Conservation (phyloP, 1,140 invertebrate species). For the Bilobella aurantiaca region DNA sequence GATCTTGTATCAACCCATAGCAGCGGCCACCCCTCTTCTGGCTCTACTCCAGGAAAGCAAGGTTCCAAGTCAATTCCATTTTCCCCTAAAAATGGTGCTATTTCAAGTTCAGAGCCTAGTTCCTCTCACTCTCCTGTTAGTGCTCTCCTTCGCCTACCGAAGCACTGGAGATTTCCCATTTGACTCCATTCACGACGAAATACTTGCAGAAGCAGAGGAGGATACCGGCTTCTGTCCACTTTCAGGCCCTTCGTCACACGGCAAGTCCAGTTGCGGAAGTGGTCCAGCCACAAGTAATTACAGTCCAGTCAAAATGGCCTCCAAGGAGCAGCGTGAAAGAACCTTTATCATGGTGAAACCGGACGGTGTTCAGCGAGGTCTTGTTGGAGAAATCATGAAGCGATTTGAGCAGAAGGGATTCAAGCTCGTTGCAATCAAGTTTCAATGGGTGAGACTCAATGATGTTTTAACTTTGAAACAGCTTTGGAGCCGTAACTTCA, state of each 20-base stretch:
- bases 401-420: slow-evolving; percentile 94
- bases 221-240: neutral
- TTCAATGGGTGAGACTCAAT: slow-evolving; percentile 51
- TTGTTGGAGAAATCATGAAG: slow-evolving; percentile 89
- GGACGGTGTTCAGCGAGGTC: slow-evolving; percentile 91
- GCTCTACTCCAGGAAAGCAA: too few relatives aligned
- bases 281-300: neutral
- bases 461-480: too few relatives aligned
- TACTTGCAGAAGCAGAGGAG: neutral
- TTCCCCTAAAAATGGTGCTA: too few relatives aligned
- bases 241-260: neutral
- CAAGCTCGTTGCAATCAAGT: slow-evolving; percentile 91
- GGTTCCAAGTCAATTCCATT: neutral
- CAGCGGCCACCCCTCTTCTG: too few relatives aligned
- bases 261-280: neutral
- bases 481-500: too few relatives aligned
- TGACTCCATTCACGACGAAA: too few relatives aligned
- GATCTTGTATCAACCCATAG: too few relatives aligned
- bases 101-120: too few relatives aligned
- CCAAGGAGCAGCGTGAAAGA: slow-evolving; percentile 51
- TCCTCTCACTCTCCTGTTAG: neutral
- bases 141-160: neutral
- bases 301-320: neutral
- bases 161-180: neutral
- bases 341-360: slow-evolving; percentile 98